Base-by-base conservation (phyloP, 2,888 invertebrate genomes). In the Hedychridium roseum region DNA sequence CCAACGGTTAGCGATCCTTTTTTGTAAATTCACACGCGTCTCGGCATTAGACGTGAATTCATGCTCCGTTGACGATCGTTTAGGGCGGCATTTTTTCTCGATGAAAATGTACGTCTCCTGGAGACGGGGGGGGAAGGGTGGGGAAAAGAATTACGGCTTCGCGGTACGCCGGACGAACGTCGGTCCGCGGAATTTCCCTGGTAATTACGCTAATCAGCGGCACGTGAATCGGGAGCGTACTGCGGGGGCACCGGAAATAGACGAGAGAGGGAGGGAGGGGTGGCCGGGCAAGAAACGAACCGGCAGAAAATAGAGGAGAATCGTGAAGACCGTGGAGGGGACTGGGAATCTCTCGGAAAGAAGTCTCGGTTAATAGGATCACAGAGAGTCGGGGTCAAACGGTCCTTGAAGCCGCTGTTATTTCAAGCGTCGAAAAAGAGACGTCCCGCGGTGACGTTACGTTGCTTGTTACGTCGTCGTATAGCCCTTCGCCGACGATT, bases 191-290 rank as follows among this genome's bases (percentile, higher is more conserved):
- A 47, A 51, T 52, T 50, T 46, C 51, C 54, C 57, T 54, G 58
- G 63, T 70, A 73, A 75, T 76, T 75, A 76, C 71, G 73, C 70
- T 78, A 77, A 78, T 76, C 75, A 73, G 70, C 63, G 74, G 71
- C 77, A 78, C 78, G 78, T 76, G 77, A 72, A 68, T 66, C 58
- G 65, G 44, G 20, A 28, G 9, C 12, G 30, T 18, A 21, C 34
- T 28, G 49, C 60, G 55, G 43, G 31, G 44, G 43, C 52, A 60
- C 55, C 59, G 54, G 57, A 71, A 70, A 70, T 70, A 70, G 70
- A 69, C 53, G 53, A 43, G 65, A 58, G 59, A 43, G 51, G 59
- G 17, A 42, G 53, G 43, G 41, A 48, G 38, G 30, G 43, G 43
- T 42, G 49, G 27, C 36, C 40, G 43, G 46, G 46, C 11, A 44